phyloP scores from a whole-genome alignment of 2,888 invertebrate genomes.

The Spicauda simplicius region DNA sequence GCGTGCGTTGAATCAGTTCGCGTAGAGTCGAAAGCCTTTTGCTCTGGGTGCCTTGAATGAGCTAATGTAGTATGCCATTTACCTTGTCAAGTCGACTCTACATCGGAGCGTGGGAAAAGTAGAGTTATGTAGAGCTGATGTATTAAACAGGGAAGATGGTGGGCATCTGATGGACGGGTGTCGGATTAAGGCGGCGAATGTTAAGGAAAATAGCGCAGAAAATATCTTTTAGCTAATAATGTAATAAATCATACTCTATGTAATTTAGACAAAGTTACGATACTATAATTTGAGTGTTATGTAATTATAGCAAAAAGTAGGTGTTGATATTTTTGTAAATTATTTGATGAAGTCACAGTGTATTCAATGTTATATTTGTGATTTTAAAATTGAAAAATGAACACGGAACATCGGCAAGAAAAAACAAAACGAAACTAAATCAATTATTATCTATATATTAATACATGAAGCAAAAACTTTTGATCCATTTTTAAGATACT shows the following conservation, averaged over 20 bases:
- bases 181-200: slow-evolving; percentile 18
- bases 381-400: too few relatives aligned
- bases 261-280: not conserved
- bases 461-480: too few relatives aligned
- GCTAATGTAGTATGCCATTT: slow-evolving; percentile 49
- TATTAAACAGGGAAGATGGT: slow-evolving; percentile 14
- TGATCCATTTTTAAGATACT: too few relatives aligned
- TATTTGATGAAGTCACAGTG: too few relatives aligned
- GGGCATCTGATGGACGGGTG: slow-evolving; percentile 20
- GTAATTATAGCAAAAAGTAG: too few relatives aligned
- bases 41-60: slow-evolving; percentile 46
- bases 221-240: slow-evolving; percentile 8
- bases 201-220: slow-evolving; percentile 17
- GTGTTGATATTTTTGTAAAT: too few relatives aligned
- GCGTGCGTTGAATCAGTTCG: slow-evolving; percentile 48
- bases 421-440: too few relatives aligned
- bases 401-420: too few relatives aligned
- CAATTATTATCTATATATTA: too few relatives aligned
- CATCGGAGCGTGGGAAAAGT: slow-evolving; percentile 44
- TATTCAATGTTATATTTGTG: too few relatives aligned
- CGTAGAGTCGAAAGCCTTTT: slow-evolving; percentile 39
- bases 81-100: slow-evolving; percentile 39
- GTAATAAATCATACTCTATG: slow-evolving; percentile 21
- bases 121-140: slow-evolving; percentile 31
- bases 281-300: not conserved